Evolutionary conservation across 2,888 invertebrate species (phyloP), one percentile per base, ranked within the genome.

Genomic region (Ditylenchus weischeri): DNA sequence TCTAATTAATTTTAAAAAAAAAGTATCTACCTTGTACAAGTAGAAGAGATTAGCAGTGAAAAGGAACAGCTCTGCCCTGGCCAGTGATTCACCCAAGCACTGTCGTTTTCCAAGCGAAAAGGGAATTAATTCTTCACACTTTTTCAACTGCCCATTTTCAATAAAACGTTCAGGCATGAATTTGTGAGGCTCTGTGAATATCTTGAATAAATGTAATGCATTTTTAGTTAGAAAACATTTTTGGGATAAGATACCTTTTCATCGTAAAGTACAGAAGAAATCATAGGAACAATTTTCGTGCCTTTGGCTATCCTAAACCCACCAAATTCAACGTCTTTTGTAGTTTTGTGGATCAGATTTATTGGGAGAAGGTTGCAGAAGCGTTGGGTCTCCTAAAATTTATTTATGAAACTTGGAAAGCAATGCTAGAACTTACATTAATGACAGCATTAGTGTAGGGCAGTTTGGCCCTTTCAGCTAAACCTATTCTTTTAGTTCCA

Each of bases 151-250:
- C 23, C 76, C 76, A 23, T 62, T 66, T n/a, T 72, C 69, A n/a
- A 77, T 13, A 66, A 74, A 76, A 29, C 76, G 58, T 50, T 72
- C 73, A 23, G 78, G 78, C 0, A 51, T 23, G 62, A 77, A 78
- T 4, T 43, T 54, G 10, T 72, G 70, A 5, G 78, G 76, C 15
- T 76, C 70, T 11, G 73, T 69, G 68, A 75, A 78, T n/a, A 71
- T 63, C n/a, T 74, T 8, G 19, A 64, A 4, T 36, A 29, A 21
- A 61, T 11, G 47, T 36, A n/a, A 19, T 11, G 29, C 6, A 64
- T 13, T 19, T 62, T 29, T 65, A 50, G n/a, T n/a, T n/a, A n/a
- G n/a, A n/a, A n/a, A n/a, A n/a, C n/a, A n/a, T n/a, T n/a, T n/a
- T n/a, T n/a, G n/a, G n/a, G n/a, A n/a, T n/a, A n/a, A 19, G 29